Conservation (phyloP, 2,113 vertebrate genomes). For the Danionella cerebrum region DNA sequence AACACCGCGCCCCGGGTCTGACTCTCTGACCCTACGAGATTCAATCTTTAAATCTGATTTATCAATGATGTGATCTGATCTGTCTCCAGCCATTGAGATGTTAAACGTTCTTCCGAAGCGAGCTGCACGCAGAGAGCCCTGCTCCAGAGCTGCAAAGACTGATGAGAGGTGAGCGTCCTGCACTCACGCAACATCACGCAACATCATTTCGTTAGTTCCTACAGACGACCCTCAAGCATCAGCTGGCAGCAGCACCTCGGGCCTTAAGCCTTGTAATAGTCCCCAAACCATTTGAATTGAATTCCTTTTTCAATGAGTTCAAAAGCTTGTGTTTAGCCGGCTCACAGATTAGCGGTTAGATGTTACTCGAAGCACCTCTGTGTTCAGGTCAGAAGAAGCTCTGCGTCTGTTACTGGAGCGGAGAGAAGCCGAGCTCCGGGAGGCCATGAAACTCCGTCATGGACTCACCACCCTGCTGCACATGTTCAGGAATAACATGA, state of each 20-base stretch:
- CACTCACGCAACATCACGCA: no score
- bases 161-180: constrained; percentile 39
- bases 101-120: constrained; percentile 48
- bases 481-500: constrained; percentile 57
- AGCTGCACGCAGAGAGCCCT: constrained; percentile 31
- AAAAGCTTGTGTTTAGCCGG: no score
- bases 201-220: no score
- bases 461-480: constrained; percentile 56
- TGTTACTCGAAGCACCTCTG: no score
- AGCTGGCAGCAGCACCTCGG: no score
- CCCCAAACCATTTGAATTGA: no score
- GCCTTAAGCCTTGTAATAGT: no score
- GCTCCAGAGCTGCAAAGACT: constrained; percentile 15
- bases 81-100: constrained; percentile 55
- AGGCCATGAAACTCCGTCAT: constrained; percentile 58
- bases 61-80: not conserved
- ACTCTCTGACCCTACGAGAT: not conserved
- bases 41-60: no score
- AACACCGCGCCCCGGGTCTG: constrained; percentile 49
- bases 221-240: no score
- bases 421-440: constrained; percentile 63
- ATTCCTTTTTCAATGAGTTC: not conserved
- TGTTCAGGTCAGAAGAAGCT: constrained; percentile 46
- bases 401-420: constrained; percentile 57
- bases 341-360: no score